A percentile compares a stretch with the other conserved stretches of the same genome.
phyloP scores from a whole-genome alignment of 2,888 invertebrate genomes.

The Agonopterix alstromeriana region DNA sequence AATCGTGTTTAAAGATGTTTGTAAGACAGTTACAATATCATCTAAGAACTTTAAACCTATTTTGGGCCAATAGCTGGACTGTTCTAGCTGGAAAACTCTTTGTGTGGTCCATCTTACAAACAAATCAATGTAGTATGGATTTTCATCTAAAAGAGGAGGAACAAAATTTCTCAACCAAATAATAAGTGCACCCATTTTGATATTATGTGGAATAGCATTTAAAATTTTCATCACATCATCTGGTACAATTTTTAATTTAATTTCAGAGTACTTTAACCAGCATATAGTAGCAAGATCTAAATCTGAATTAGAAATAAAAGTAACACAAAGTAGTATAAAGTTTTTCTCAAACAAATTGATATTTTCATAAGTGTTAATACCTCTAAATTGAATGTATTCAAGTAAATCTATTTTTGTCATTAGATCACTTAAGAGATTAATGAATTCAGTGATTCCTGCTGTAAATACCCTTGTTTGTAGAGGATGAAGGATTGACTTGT shows the following conservation, averaged over 20 bases:
- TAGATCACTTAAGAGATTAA: slow-evolving; percentile 37
- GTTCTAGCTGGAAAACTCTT: slow-evolving; percentile 60
- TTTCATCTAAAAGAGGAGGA: slow-evolving; percentile 54
- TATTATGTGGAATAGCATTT: slow-evolving; percentile 52
- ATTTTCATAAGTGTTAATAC: slow-evolving; percentile 42
- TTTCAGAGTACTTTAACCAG: slow-evolving; percentile 62
- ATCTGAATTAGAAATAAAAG: slow-evolving; percentile 55
- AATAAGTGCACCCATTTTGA: slow-evolving; percentile 59
- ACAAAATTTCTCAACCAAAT: slow-evolving; percentile 66
- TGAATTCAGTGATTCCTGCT: slow-evolving; percentile 26
- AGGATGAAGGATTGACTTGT: slow-evolving; percentile 46
- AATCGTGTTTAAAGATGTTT: slow-evolving; percentile 52
- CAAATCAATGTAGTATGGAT: slow-evolving; percentile 62
- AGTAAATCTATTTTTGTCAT: slow-evolving; percentile 59
- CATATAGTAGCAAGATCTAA: slow-evolving; percentile 66
- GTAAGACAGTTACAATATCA: slow-evolving; percentile 48
- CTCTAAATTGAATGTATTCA: slow-evolving; percentile 59
- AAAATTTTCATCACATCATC: slow-evolving; percentile 51
- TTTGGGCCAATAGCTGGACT: slow-evolving; percentile 69
- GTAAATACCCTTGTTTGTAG: slow-evolving; percentile 48
- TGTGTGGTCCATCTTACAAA: slow-evolving; percentile 69
- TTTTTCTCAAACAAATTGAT: slow-evolving; percentile 45
- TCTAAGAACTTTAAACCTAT: slow-evolving; percentile 65
- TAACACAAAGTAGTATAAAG: slow-evolving; percentile 47
- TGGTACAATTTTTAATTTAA: slow-evolving; percentile 30